Evolutionary conservation across 2,797 vertebrate species (phyloP).

Genomic region (Adrianichthys oophorus): DNA sequence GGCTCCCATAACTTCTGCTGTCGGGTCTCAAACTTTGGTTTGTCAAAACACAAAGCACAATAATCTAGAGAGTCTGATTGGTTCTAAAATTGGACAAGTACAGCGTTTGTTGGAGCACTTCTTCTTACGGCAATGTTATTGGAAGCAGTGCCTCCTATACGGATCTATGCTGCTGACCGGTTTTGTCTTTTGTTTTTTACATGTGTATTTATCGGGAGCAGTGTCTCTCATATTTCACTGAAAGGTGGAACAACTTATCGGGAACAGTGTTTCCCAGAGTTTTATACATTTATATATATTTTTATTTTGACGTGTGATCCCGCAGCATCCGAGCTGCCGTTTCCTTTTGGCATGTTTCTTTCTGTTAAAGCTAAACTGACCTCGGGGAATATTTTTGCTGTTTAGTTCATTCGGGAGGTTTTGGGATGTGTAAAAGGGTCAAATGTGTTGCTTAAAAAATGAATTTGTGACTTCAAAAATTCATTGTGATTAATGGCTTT

Average conservation of each 20-base stretch:
- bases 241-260: constrained; percentile 95
- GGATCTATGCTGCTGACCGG: constrained; percentile 74
- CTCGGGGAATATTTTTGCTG: constrained; percentile 1
- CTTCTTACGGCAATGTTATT: constrained; percentile 79
- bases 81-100: constrained; percentile 35
- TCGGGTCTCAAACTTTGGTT: neutral
- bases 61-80: constrained; percentile 6
- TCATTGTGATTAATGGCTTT: too few species aligned
- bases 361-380: constrained; percentile 4
- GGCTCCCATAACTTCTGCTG: neutral
- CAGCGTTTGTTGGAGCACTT: constrained; percentile 48
- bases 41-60: too few species aligned
- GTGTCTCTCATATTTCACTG: constrained; percentile 89
- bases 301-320: constrained; percentile 14
- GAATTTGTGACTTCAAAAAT: too few species aligned
- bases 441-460: too few species aligned
- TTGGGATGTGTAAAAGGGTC: too few species aligned
- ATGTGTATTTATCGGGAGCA: constrained; percentile 80
- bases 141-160: constrained; percentile 95
- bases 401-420: constrained; percentile 8
- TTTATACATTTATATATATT: constrained; percentile 78
- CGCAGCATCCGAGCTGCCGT: too few species aligned
- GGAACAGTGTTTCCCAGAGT: constrained; percentile 99
- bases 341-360: neutral
- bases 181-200: constrained; percentile 63